Percentiles rank a stretch among this genome's conserved stretches.
Evolutionary conservation across 2,797 vertebrate species (phyloP).

Genomic region (Gambusia yucatana): DNA sequence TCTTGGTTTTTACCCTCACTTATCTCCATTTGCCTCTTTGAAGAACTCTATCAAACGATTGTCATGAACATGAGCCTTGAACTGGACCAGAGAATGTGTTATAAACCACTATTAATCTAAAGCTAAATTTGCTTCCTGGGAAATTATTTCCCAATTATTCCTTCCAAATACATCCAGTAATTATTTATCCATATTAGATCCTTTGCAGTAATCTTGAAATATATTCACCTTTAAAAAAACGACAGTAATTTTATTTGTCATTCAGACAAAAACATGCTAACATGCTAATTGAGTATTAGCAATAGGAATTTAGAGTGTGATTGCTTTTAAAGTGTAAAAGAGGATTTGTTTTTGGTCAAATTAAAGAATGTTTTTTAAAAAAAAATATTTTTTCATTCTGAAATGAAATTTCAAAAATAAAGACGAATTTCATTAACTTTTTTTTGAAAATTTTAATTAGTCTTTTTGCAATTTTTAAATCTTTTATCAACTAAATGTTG

Average conservation of each 20-base stretch:
- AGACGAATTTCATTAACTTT: background rate
- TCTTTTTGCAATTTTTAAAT: background rate
- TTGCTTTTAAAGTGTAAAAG: background rate
- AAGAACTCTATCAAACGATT: background rate
- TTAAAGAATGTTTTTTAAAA: background rate
- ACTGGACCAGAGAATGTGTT: background rate
- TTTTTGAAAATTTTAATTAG: background rate
- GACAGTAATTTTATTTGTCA: background rate
- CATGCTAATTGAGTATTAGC: background rate
- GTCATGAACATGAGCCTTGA: background rate
- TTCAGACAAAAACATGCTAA: background rate
- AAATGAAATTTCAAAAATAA: background rate
- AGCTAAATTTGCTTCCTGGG: background rate
- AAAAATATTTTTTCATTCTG: background rate
- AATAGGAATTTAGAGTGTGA: background rate
- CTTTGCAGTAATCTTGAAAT: background rate
- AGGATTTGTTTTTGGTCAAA: background rate
- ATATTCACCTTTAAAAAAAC: background rate
- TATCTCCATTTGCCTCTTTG: background rate
- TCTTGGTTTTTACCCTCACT: background rate
- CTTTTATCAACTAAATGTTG: background rate
- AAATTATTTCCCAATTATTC: background rate
- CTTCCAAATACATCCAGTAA: background rate
- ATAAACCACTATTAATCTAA: background rate
- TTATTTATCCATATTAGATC: background rate